Base-by-base conservation (phyloP, 2,113 vertebrate species). In the Myiopsitta monachus region DNA sequence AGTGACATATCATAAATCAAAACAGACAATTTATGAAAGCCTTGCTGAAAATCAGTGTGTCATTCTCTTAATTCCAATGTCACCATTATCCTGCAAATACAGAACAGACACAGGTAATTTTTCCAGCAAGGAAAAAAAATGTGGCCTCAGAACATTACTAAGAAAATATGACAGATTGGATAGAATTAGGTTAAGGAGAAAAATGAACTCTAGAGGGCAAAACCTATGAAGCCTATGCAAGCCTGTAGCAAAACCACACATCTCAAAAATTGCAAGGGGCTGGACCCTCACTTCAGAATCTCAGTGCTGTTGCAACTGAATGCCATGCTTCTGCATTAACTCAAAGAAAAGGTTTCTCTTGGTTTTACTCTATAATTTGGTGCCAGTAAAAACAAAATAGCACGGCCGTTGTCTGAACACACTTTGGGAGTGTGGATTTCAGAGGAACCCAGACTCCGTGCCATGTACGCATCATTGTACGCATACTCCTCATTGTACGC, bases 11-110 rank as follows among this genome's bases (percentile, higher is more conserved):
- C 64, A 51, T 88, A 93, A 93, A 93, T 95, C 92, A 83, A 94
- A 92, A 33, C 19, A 88, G 64, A 91, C 63, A 92, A 90, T 87
- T 93, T 88, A 90, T 72, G n/a, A 94, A 96, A 93, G 30, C 55
- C 39, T 81, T 81, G 54, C 55, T 83, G 87, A 95, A 94, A 95
- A 95, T 78, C 93, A 68, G 75, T 61, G 24, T 94, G 85, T 83
- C 90, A 92, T 92, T 94, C 62, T 33, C 80, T 87, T 91, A 70
- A 41, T 81, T 95, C 39, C 93, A 90, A 87, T 95, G 94, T 94
- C 92, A 95, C 87, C 33, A 55, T 78, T 96, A 91, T 18, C 72
- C 83, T 92, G 92, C 72, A 94, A 95, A 93, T 83, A 94, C 28
- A 83, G 61, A 93, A 75, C 57, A 70, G 54, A 92, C 94, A 85